Base-by-base conservation (phyloP, 2,888 invertebrate species). In the Eumacrocentrus americanus region DNA sequence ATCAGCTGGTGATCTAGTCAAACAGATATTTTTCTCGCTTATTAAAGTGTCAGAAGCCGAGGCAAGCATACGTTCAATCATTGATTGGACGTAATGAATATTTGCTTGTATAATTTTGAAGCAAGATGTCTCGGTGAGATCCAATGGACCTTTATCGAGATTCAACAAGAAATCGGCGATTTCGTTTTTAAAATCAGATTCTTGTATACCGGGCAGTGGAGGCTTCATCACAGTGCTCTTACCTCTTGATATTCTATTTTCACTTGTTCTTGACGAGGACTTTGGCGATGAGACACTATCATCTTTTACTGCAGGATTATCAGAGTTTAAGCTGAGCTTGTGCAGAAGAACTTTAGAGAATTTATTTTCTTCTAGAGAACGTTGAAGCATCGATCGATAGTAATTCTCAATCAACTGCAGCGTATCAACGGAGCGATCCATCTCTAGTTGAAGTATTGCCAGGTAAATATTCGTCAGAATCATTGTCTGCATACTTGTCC, bases 361-460 rank as follows among this genome's bases (percentile, higher is more conserved):
- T 20, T 60, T 62, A 14, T 61, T 34, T 0, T 61, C 61, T 5
- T 46, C 46, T 29, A 65, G 12, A 3, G 71, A 56, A 46, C 52
- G 68, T 25, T 68, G 61, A 34, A 81, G 69, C 67, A 80, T 73
- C 0, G 76, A 76, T 0, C 69, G 67, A 61, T 83, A 84, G 70
- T 84, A 84, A 69, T 84, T 83, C 11, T 79, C 77, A 2, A 84
- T 44, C 4, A 84, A 66, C 48, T 80, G 79, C 14, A 82, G 48
- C 3, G 81, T 81, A 61, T 82, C 80, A 16, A 80, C 77, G 80
- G 83, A 81, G 47, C 88, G 82, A 70, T 88, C 87, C 9, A 86
- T 51, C 79, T 89, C 89, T n/a, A 84, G 70, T 74, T 88, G 88
- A 79, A 87, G 81, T 44, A 84, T 83, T 1, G 82, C 84, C 46